phyloP scores from a whole-genome alignment of 2,797 vertebrate species.

The Hydrophis major region DNA sequence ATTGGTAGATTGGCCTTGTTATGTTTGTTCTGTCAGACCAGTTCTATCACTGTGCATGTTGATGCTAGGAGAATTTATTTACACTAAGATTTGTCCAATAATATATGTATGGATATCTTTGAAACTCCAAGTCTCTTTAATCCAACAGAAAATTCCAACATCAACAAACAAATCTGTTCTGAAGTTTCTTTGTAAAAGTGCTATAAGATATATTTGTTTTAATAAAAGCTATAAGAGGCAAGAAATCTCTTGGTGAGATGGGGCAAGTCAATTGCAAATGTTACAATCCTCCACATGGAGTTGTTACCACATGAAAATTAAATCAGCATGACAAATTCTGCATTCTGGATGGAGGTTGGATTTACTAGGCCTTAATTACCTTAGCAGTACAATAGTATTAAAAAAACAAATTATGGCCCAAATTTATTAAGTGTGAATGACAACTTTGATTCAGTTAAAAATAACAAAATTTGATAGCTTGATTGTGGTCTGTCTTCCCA shows the following conservation, averaged over 20 bases:
- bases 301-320: background rate
- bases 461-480: background rate
- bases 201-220: background rate
- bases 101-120: background rate
- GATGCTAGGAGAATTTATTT: background rate
- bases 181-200: background rate
- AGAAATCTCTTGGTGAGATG: background rate
- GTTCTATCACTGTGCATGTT: background rate
- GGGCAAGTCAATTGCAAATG: background rate
- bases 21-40: background rate
- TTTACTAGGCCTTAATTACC: background rate
- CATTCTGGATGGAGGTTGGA: background rate
- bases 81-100: background rate
- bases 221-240: background rate
- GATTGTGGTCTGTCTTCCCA: background rate
- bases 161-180: background rate
- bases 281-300: background rate
- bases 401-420: background rate
- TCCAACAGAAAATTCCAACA: background rate
- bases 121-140: background rate
- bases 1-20: background rate
- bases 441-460: background rate
- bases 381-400: background rate
- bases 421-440: background rate
- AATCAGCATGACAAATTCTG: background rate